phyloP scores from a whole-genome alignment of 1,140 invertebrate species.

The Orius insidiosus region DNA sequence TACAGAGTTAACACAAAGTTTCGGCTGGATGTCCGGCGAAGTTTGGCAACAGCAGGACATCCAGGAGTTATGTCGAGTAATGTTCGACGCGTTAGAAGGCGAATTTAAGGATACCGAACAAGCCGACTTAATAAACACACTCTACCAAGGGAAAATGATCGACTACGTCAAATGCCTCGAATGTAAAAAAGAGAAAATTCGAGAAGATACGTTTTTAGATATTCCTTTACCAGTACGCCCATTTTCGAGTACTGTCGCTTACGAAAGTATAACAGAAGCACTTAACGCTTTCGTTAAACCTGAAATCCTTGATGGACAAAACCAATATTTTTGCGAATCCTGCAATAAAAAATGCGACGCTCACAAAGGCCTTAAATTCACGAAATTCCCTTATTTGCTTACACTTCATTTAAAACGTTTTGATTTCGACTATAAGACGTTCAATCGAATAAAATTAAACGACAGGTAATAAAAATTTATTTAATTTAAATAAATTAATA shows the following conservation, averaged over 20 bases:
- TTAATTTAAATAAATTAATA: conserved; percentile 8
- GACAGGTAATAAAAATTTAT: conserved; percentile 66
- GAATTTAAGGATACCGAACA: conserved; percentile 74
- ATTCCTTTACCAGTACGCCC: conserved; percentile 75
- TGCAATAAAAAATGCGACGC: conserved; percentile 82
- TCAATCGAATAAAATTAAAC: conserved; percentile 79
- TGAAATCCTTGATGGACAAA: conserved; percentile 68
- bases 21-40: conserved; percentile 81
- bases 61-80: conserved; percentile 75
- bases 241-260: conserved; percentile 60
- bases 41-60: conserved; percentile 90
- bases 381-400: conserved; percentile 73
- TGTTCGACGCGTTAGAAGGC: conserved; percentile 81
- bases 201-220: conserved; percentile 73
- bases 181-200: conserved; percentile 67
- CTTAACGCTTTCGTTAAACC: conserved; percentile 70
- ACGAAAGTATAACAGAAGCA: conserved; percentile 71
- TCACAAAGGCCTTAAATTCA: conserved; percentile 80
- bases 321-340: conserved; percentile 80
- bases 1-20: conserved; percentile 71
- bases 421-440: conserved; percentile 75
- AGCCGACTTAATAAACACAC: conserved; percentile 60
- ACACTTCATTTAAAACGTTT: conserved; percentile 80
- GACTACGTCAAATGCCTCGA: conserved; percentile 85
- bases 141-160: conserved; percentile 69